A percentile compares a stretch with the other conserved stretches of the same genome.
Evolutionary conservation across 2,113 vertebrate genomes (phyloP).

Genomic region (Amblyopsis rosae): DNA sequence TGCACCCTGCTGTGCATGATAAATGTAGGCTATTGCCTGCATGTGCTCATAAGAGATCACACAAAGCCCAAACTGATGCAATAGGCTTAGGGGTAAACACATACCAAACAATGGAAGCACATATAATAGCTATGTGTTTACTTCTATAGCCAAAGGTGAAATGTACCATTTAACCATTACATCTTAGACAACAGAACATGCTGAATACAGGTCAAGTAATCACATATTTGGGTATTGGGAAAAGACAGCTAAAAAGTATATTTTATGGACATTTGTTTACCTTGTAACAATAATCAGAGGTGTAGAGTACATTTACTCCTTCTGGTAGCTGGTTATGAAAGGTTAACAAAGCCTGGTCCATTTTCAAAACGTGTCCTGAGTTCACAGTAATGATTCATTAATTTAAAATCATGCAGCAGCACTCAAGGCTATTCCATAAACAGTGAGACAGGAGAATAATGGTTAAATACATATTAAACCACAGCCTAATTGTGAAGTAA

Average conservation of each 20-base stretch:
- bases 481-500: too few relatives aligned
- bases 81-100: too few relatives aligned
- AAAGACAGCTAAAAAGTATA: neutral
- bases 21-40: too few relatives aligned
- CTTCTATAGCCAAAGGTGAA: too few relatives aligned
- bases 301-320: constrained; percentile 65
- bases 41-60: too few relatives aligned
- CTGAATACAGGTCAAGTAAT: neutral
- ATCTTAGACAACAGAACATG: neutral
- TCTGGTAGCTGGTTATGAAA: constrained; percentile 68
- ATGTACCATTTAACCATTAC: too few relatives aligned
- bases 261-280: constrained; percentile 42
- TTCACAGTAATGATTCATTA: constrained; percentile 6
- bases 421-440: constrained; percentile 26
- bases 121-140: too few relatives aligned
- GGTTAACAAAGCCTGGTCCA: constrained; percentile 74
- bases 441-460: neutral
- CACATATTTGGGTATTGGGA: neutral
- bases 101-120: too few relatives aligned
- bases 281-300: constrained; percentile 77
- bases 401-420: constrained; percentile 25
- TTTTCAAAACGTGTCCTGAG: constrained; percentile 63
- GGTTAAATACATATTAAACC: neutral
- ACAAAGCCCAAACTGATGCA: too few relatives aligned
- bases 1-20: too few relatives aligned